Conservation (phyloP, 2,797 vertebrate species). For the Neomorphus geoffroyi region DNA sequence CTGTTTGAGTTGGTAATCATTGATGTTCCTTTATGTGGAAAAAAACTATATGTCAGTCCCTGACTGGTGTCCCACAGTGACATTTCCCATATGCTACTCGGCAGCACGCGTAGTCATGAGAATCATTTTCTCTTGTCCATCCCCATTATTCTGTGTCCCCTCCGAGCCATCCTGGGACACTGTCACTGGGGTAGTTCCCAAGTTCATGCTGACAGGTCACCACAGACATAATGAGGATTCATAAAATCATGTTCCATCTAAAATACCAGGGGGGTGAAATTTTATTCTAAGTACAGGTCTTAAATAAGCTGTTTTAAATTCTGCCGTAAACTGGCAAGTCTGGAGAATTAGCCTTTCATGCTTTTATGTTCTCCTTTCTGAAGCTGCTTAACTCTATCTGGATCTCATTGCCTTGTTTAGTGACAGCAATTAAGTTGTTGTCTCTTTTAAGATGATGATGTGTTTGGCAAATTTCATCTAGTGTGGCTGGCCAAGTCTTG, state of each 20-base stretch:
- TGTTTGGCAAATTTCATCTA: not conserved
- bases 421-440: not conserved
- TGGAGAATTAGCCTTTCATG: not conserved
- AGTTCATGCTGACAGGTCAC: not conserved
- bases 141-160: not conserved
- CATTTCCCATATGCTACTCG: not conserved
- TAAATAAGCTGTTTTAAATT: not conserved
- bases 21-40: not conserved
- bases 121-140: not conserved
- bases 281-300: not conserved
- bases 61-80: not conserved
- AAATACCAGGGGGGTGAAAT: not conserved
- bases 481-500: not conserved
- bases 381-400: not conserved
- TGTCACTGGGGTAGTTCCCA: not conserved
- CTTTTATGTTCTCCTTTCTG: not conserved
- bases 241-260: not conserved
- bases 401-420: not conserved
- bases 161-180: fast-evolving
- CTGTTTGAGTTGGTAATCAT: not conserved
- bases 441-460: not conserved
- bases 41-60: not conserved
- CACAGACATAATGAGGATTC: not conserved
- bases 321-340: not conserved
- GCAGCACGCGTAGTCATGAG: not conserved